Evolutionary conservation across 2,797 vertebrate species (phyloP).

Genomic region (Otolemur crassicaudatus): DNA sequence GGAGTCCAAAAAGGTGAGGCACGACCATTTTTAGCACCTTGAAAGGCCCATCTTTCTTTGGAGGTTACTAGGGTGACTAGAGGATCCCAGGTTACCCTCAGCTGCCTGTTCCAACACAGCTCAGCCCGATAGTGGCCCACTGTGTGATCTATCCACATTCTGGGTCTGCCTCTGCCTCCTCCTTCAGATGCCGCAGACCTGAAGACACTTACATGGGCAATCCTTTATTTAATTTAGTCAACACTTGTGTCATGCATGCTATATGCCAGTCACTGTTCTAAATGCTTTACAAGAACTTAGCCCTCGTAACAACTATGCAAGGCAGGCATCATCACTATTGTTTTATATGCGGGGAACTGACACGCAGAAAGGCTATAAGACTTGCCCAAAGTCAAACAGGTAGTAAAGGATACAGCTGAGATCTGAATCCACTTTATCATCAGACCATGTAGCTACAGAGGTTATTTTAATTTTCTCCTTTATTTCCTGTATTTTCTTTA

Average conservation of each 20-base stretch:
- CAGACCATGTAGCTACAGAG: not conserved
- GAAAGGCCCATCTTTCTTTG: not conserved
- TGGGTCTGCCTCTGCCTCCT: not conserved
- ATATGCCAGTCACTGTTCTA: not conserved
- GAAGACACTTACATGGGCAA: not conserved
- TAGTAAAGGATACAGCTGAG: not conserved
- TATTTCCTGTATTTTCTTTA: constrained; percentile 3
- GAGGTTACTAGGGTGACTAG: not conserved
- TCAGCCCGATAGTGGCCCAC: not conserved
- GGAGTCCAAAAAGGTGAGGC: not conserved
- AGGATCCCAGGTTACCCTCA: accelerated
- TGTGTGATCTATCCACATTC: accelerated
- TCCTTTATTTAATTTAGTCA: not conserved
- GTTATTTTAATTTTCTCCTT: not conserved
- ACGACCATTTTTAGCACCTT: not conserved
- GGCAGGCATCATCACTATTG: not conserved
- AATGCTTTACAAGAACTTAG: not conserved
- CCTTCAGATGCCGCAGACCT: not conserved
- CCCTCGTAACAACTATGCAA: not conserved
- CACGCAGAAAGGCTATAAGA: not conserved
- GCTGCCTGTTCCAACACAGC: not conserved
- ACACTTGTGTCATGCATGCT: not conserved
- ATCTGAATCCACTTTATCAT: not conserved
- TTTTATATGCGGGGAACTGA: not conserved
- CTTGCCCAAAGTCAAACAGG: not conserved